phyloP scores from a whole-genome alignment of 2,888 invertebrate species.

The Synergus gifuensis region DNA sequence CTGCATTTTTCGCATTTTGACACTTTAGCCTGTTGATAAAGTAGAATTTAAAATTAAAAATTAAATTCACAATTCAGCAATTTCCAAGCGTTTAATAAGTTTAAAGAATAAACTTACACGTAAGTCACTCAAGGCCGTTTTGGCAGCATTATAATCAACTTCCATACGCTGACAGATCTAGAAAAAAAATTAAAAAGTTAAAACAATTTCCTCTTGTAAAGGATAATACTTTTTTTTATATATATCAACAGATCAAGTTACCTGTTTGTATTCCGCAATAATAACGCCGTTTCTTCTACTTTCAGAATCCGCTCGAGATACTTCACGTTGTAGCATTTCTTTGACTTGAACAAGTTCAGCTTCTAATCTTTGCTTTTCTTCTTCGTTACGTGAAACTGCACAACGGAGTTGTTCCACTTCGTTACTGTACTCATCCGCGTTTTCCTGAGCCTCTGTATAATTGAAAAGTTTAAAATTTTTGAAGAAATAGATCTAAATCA shows the following conservation, averaged over 20 bases:
- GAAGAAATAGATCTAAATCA: background rate
- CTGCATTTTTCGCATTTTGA: constrained; percentile 80
- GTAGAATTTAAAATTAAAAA: background rate
- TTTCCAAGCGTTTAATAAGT: too few species aligned
- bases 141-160: constrained; percentile 85
- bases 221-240: background rate
- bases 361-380: constrained; percentile 84
- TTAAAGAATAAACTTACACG: constrained; percentile 80
- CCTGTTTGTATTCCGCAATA: constrained; percentile 94
- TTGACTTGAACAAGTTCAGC: constrained; percentile 85
- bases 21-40: constrained; percentile 78
- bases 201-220: background rate
- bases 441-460: constrained; percentile 80
- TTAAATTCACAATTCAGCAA: background rate
- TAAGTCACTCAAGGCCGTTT: constrained; percentile 82
- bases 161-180: constrained; percentile 92
- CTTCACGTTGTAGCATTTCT: constrained; percentile 87
- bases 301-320: constrained; percentile 86
- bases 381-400: constrained; percentile 85
- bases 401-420: constrained; percentile 80
- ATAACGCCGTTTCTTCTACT: constrained; percentile 88
- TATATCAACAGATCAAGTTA: constrained; percentile 61
- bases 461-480: background rate
- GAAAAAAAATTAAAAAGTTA: constrained; percentile 40
- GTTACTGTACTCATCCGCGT: constrained; percentile 80